Evolutionary conservation across 53 echinoderm and acorn worm species (phyloP).

Genomic region (Echinometra lucunter): DNA sequence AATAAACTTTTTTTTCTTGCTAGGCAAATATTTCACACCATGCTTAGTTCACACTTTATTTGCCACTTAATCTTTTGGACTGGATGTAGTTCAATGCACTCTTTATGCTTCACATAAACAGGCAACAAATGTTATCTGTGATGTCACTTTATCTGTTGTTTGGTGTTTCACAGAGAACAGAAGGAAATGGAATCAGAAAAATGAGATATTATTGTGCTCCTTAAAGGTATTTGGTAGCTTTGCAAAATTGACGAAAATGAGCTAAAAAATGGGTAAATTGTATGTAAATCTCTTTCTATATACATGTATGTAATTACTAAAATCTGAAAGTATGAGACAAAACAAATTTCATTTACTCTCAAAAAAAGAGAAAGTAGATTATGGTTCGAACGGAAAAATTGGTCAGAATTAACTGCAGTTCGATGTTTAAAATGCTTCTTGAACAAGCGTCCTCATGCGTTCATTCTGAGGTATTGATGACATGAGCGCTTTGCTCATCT

Average conservation of each 20-base stretch:
- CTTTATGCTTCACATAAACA: neutral
- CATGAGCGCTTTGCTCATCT: too few species aligned
- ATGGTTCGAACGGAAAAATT: too few species aligned
- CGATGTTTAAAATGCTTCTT: too few species aligned
- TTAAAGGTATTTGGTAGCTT: neutral
- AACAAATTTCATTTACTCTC: too few species aligned
- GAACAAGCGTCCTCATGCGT: too few species aligned
- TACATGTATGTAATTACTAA: too few species aligned
- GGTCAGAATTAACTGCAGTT: too few species aligned
- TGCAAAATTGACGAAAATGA: neutral
- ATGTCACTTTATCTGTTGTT: neutral
- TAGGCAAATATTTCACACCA: neutral
- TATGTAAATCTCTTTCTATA: too few species aligned
- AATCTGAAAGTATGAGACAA: too few species aligned
- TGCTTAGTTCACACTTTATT: neutral
- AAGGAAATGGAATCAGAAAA: conserved; percentile 9
- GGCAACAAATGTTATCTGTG: neutral
- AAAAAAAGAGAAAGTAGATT: too few species aligned
- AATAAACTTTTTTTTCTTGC: neutral
- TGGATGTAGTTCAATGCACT: neutral
- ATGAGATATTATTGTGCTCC: neutral
- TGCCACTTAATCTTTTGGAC: neutral
- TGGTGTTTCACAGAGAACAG: neutral
- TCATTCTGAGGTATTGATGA: too few species aligned
- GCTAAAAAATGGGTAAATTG: too few species aligned